Conservation (phyloP, 2,888 invertebrate genomes). For the Drosophila putrida region DNA sequence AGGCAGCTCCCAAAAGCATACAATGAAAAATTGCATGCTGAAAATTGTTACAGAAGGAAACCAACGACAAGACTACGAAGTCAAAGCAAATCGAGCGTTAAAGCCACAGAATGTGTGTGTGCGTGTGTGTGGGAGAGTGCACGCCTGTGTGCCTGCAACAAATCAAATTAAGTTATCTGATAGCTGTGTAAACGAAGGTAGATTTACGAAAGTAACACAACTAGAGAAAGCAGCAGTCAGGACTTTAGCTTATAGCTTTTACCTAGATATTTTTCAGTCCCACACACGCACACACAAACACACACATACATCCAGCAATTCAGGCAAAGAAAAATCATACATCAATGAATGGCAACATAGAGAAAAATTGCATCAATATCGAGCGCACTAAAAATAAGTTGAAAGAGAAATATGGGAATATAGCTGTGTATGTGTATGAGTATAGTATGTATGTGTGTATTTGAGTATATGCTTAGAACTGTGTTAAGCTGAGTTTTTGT, state of each 20-base stretch:
- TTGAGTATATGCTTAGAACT: slow-evolving; percentile 1
- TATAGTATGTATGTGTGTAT: slow-evolving; percentile 4
- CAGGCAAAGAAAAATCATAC: slow-evolving; percentile 23
- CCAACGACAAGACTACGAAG: slow-evolving; percentile 19
- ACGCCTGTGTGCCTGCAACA: slow-evolving; percentile 42
- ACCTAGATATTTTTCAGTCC: slow-evolving; percentile 43
- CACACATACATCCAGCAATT: slow-evolving; percentile 5
- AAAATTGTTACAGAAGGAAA: slow-evolving; percentile 43
- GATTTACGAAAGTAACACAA: slow-evolving; percentile 20
- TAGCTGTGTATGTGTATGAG: slow-evolving; percentile 1
- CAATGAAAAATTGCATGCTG: slow-evolving; percentile 65
- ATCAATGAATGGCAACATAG: slow-evolving; percentile 42
- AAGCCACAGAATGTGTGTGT: slow-evolving; percentile 52
- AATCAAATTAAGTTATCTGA: slow-evolving; percentile 73
- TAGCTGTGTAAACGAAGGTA: slow-evolving; percentile 55
- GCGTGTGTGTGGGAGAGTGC: slow-evolving; percentile 13
- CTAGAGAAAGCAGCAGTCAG: neutral
- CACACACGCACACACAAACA: slow-evolving; percentile 11
- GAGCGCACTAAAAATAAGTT: slow-evolving; percentile 23
- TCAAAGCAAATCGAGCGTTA: slow-evolving; percentile 58
- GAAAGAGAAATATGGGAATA: neutral
- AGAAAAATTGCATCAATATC: slow-evolving; percentile 37
- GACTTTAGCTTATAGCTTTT: slow-evolving; percentile 5
- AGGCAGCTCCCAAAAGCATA: slow-evolving; percentile 61
- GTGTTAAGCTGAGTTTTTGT: slow-evolving; percentile 2